phyloP scores from a whole-genome alignment of 2,888 invertebrate genomes.

The Caenorhabditis sp. region DNA sequence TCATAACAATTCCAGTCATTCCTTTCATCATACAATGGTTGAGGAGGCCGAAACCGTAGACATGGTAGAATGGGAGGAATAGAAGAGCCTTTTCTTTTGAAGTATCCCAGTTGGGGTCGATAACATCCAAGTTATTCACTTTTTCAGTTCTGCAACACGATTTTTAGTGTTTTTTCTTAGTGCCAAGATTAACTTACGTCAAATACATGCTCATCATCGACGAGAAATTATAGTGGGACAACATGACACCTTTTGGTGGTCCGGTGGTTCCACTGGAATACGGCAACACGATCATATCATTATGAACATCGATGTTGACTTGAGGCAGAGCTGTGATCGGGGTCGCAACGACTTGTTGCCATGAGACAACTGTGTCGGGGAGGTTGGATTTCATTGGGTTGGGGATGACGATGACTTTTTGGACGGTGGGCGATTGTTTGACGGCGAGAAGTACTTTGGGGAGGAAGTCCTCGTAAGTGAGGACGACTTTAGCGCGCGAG shows the following conservation, averaged over 20 bases:
- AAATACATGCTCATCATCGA: conserved; percentile 59
- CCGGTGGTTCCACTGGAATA: conserved; percentile 68
- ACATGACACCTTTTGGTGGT: conserved; percentile 67
- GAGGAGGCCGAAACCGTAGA: conserved; percentile 63
- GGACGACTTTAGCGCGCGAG: conserved; percentile 55
- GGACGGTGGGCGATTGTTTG: conserved; percentile 46
- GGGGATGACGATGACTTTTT: conserved; percentile 51
- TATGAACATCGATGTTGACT: conserved; percentile 45
- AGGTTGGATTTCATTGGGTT: conserved; percentile 31
- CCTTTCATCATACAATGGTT: conserved; percentile 47
- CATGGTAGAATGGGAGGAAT: conserved; percentile 69
- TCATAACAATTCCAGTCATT: conserved; percentile 59
- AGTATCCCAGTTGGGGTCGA: conserved; percentile 54
- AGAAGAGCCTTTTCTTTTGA: conserved; percentile 53
- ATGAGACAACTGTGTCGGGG: conserved; percentile 43
- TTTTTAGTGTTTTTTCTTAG: too few species aligned
- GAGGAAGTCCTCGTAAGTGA: conserved; percentile 55
- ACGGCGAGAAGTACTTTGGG: conserved; percentile 58
- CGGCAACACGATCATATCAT: conserved; percentile 59
- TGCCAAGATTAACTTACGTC: conserved; percentile 47
- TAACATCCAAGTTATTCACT: conserved; percentile 25
- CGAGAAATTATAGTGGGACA: conserved; percentile 59
- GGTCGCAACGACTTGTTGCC: conserved; percentile 46
- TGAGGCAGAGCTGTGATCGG: conserved; percentile 40
- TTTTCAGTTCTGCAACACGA: conserved; percentile 45